Base-by-base conservation (phyloP, 1,140 invertebrate genomes). In the Panulirus ornatus region DNA sequence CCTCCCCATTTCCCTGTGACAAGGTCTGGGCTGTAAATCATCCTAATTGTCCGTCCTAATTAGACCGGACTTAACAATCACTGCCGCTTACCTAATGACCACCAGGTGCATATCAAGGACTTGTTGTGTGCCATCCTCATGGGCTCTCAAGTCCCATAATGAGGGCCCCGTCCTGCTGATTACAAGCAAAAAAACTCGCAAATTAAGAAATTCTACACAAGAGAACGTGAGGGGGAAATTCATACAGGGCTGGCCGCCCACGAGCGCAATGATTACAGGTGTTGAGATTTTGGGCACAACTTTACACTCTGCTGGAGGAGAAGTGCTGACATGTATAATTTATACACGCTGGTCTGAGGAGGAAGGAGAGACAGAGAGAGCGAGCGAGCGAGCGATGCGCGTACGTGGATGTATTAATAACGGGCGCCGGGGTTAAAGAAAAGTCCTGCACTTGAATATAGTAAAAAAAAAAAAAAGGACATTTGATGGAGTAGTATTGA, bases 101-200 rank as follows among this genome's bases (percentile, higher is more conserved):
- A 38, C 78, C n/a, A 22, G 78, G 2, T 54, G 11, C 78, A 58
- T 81, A 81, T 58, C 42, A 81, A 81, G 78, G 58, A 34, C 54
- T 47, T 54, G 38, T 58, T 54, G 16, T 30, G 38, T 36, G 38
- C 47, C 38, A 81, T 54, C 47, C 58, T 81, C 78, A 81, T 63
- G 78, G 78, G 27, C 38, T 54, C 47, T 81, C 58, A 27, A 54
- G 38, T 81, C n/a, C 27, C 78, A 19, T 81, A 81, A 81, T 81
- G 78, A 66, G n/a, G 30, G 14, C 47, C 47, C 47, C 30, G 27
- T 34, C 78, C 38, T 54, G 78, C 9, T 51, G 51, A 58, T 81
- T 81, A 44, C 78, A 81, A 81, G 58, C 8, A 58, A 58, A 81
- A 81, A 81, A 81, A 47, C 42, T 47, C 44, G 78, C 51, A 81